phyloP scores from a whole-genome alignment of 2,113 vertebrate genomes.

The Chelonoidis abingdonii region DNA sequence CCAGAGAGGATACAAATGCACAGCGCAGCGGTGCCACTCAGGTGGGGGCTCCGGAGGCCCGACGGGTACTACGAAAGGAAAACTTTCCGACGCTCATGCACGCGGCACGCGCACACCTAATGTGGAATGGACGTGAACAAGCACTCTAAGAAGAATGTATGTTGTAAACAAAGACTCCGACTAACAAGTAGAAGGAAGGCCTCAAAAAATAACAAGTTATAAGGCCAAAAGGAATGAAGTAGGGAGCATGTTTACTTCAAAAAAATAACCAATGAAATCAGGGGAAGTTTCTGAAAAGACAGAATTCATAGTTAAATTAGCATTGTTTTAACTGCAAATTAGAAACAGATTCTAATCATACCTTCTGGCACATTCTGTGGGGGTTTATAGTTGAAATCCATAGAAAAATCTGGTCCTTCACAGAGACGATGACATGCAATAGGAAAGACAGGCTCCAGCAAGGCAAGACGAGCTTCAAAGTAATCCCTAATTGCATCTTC shows the following conservation, averaged over 20 bases:
- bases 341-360: conserved; percentile 49
- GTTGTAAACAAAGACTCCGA: not conserved
- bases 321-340: not conserved
- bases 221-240: not conserved
- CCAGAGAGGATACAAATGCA: too few relatives aligned
- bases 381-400: conserved; percentile 90
- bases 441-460: conserved; percentile 93
- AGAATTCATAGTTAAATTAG: not conserved
- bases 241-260: not conserved
- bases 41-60: too few relatives aligned
- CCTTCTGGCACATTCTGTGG: conserved; percentile 88
- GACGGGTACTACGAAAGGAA: too few relatives aligned
- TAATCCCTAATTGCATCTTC: conserved; percentile 92
- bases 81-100: too few relatives aligned
- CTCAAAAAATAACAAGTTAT: not conserved
- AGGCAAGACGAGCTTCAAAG: conserved; percentile 89
- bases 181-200: not conserved
- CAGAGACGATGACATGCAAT: conserved; percentile 94
- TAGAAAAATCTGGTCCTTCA: conserved; percentile 93
- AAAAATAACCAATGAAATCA: not conserved
- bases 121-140: too few relatives aligned
- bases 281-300: not conserved
- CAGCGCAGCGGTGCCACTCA: too few relatives aligned
- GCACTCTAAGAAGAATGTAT: not conserved
- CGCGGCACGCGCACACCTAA: too few relatives aligned